These are phyloP conservation scores for Parnassius orleans DNA, from an alignment of 2,888 invertebrate species.

Conservation along the genomic window DNA sequence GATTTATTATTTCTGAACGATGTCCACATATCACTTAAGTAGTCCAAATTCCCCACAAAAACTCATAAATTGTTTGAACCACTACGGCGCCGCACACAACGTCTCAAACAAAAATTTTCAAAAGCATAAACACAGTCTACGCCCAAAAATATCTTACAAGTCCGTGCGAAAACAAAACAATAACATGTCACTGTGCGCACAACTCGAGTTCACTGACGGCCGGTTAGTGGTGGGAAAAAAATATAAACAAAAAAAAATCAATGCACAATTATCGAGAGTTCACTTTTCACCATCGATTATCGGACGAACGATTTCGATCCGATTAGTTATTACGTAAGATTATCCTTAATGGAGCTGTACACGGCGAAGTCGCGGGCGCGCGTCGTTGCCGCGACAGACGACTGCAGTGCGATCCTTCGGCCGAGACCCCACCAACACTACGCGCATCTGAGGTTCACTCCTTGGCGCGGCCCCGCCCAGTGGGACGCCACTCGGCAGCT, in stretches of 20 bases:
- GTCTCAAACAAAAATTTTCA: conserved; percentile 46
- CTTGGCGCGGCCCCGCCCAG: conserved; percentile 83
- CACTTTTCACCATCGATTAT: conserved; percentile 74
- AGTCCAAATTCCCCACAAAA: conserved; percentile 55
- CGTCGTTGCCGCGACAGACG: conserved; percentile 74
- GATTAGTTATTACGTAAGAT: conserved; percentile 59
- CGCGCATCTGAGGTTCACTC: conserved; percentile 83
- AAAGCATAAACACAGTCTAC: conserved; percentile 60
- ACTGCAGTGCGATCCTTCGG: conserved; percentile 82
- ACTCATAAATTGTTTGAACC: conserved; percentile 44
- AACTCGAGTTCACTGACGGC: conserved; percentile 55
- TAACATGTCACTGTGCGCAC: conserved; percentile 63
- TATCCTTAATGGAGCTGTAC: conserved; percentile 36
- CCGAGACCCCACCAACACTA: conserved; percentile 82
- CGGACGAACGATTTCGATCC: conserved; percentile 63
- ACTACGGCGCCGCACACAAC: conserved; percentile 47
- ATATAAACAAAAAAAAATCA: conserved; percentile 41
- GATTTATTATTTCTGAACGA: conserved; percentile 50
- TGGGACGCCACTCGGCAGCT: conserved; percentile 78
- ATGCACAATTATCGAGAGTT: conserved; percentile 58
- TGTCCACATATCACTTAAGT: conserved; percentile 35
- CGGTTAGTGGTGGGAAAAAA: conserved; percentile 35
- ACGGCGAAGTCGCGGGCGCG: conserved; percentile 65
- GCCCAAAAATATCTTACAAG: conserved; percentile 61
- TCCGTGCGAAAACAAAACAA: conserved; percentile 67